These are phyloP conservation scores for Thamnophis sirtalis DNA, from an alignment of 2,113 vertebrate genomes.

Conservation along the genomic window DNA sequence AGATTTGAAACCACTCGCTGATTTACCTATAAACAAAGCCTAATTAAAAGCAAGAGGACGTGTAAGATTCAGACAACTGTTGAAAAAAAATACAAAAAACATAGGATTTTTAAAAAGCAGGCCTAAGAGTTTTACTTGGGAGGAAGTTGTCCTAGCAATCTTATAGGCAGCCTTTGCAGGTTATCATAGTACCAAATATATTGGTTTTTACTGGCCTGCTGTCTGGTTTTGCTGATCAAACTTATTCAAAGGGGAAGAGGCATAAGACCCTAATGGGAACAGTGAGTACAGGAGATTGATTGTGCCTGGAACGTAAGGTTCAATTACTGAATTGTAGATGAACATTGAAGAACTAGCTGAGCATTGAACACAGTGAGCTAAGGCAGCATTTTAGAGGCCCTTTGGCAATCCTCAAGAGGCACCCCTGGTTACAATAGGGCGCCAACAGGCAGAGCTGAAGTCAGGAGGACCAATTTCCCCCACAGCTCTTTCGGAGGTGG, in stretches of 20 bases:
- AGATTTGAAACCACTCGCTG: background rate
- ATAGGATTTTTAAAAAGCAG: background rate
- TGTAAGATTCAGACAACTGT: background rate
- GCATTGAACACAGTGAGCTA: no score
- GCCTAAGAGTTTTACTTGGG: background rate
- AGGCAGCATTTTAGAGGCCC: background rate
- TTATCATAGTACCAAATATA: background rate
- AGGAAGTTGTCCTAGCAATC: background rate
- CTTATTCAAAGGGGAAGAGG: background rate
- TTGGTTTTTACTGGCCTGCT: background rate
- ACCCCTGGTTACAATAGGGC: conserved; percentile 7
- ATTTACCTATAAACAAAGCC: background rate
- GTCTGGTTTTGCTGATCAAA: background rate
- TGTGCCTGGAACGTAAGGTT: background rate
- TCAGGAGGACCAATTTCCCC: background rate
- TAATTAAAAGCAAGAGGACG: background rate
- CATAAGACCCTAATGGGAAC: background rate
- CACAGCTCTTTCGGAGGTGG: no score
- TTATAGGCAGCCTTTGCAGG: background rate
- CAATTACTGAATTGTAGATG: background rate
- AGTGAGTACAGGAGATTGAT: background rate
- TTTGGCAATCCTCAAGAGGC: background rate
- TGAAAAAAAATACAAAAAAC: fast-evolving
- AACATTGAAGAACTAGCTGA: background rate
- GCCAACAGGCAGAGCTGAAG: background rate